Base-by-base conservation (phyloP, 2,797 vertebrate genomes). In the Thalassophryne amazonica region DNA sequence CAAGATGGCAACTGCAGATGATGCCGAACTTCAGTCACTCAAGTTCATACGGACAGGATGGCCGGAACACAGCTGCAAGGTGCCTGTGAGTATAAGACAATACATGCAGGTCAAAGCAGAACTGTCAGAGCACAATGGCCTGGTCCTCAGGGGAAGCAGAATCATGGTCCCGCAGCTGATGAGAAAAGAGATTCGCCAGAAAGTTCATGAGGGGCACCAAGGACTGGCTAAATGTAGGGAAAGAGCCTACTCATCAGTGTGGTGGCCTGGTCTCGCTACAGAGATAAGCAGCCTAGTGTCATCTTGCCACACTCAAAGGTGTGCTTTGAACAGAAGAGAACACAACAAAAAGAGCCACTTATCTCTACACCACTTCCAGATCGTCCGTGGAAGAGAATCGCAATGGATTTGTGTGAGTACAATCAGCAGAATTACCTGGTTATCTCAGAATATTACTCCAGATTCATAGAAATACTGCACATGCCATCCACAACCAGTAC, bases 361-460 rank as follows among this genome's bases (percentile, higher is more conserved):
- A 42, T 50, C 31, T 42, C 46, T n/a, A n/a, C n/a, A n/a, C n/a
- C n/a, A n/a, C n/a, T n/a, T n/a, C n/a, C n/a, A n/a, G n/a, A n/a
- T n/a, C 7, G 43, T 37, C n/a, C n/a, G n/a, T n/a, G n/a, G n/a
- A n/a, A n/a, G n/a, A n/a, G n/a, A n/a, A n/a, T n/a, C n/a, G n/a
- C 31, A 15, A 28, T 45, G 10, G 56, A 50, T 19, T 39, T 60
- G 2, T 51, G 56, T 43, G 56, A 51, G 20, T 22, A 51, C 16
- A 37, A 52, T 5, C 14, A 52, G 14, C 32, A 45, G 5, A 60
- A 28, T 19, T 43, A 60, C 7, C 39, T 45, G 14, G 16, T 60
- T 8, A 33, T 52, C 6, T 52, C 39, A 16, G 47, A 60, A 10
- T 52, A 46, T 16, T 46, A 52, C 9, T 45, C 57, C 7, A 38